Evolutionary conservation across 2,797 vertebrate genomes (phyloP).

Genomic region (Macropus fuliginosus): DNA sequence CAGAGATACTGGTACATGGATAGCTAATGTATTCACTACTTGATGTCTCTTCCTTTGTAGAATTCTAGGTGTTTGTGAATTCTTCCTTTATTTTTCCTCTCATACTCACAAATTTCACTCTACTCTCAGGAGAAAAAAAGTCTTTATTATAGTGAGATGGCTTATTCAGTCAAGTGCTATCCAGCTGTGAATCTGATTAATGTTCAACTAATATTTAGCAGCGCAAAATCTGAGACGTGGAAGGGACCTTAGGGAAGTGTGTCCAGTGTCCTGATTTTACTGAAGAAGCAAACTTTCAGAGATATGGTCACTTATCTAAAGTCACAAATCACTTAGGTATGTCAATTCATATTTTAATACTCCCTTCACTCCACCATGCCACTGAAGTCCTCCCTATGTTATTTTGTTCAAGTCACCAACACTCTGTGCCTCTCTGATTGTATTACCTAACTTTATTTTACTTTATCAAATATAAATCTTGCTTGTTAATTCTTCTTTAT

Average conservation of each 20-base stretch:
- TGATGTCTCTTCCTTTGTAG: constrained; percentile 12
- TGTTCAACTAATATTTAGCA: constrained; percentile 27
- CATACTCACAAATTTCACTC: constrained; percentile 2
- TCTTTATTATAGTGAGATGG: not conserved
- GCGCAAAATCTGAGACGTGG: not conserved
- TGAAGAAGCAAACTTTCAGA: not conserved
- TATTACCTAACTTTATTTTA: not conserved
- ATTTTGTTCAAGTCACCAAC: not conserved
- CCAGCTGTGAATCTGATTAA: constrained; percentile 7
- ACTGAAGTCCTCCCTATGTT: not conserved
- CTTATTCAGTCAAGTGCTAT: constrained; percentile 25
- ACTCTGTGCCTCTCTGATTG: not conserved
- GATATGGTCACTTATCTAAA: not conserved
- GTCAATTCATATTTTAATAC: not conserved
- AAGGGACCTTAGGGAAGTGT: not conserved
- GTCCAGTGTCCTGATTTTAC: not conserved
- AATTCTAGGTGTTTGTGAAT: not conserved
- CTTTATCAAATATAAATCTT: constrained; percentile 9
- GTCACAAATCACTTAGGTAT: not conserved
- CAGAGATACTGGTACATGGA: not conserved
- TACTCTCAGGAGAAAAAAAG: not conserved
- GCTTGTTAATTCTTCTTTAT: constrained; percentile 8
- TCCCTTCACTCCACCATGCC: not conserved
- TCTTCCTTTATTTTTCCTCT: constrained; percentile 34
- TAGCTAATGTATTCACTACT: not conserved